Evolutionary conservation across 2,888 invertebrate genomes (phyloP), one percentile per base, ranked within the genome.

Genomic region (Pemphredon lugubris): DNA sequence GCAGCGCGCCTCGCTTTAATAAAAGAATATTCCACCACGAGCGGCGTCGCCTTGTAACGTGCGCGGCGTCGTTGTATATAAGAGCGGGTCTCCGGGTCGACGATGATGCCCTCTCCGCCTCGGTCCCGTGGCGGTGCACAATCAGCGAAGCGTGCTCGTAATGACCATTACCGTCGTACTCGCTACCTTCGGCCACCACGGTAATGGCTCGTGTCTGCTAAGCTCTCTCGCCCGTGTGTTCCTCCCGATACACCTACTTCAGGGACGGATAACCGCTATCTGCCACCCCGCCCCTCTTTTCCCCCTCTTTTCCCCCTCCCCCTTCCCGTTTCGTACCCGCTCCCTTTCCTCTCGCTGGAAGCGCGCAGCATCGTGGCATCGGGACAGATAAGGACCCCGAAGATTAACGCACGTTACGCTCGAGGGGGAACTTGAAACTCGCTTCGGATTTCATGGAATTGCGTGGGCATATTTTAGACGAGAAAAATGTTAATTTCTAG

Each of bases 61-160:
- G 7, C 26, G 30, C 14, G 45, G 50, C 34, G 53, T 13, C 48
- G 54, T 40, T 51, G 59, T 69, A 23, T 50, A 66, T 55, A 65
- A 51, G 75, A 80, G 79, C 88, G 89, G 89, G 88, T 88, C 88
- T 88, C 75, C 88, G 89, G 88, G 88, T 88, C 89, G 88, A 75
- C 89, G 89, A 88, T 88, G 89, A 88, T 88, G 88, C 88, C 88
- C 88, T 84, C 85, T 71, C 70, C 68, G 77, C 69, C 82, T 79
- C 83, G 84, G 84, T 84, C 87, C 83, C 82, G 86, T 87, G 87
- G 86, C 84, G 86, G 83, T 86, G 87, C 86, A 85, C 87, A 88
- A 88, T 88, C 88, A 89, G 82, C 89, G 86, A 81, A 89, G 88
- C 89, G 88, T 89, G 87, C 87, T 86, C 86, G 84, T 88, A 88